Evolutionary conservation across 2,797 vertebrate species (phyloP).

Genomic region (Anas bahamensis): DNA sequence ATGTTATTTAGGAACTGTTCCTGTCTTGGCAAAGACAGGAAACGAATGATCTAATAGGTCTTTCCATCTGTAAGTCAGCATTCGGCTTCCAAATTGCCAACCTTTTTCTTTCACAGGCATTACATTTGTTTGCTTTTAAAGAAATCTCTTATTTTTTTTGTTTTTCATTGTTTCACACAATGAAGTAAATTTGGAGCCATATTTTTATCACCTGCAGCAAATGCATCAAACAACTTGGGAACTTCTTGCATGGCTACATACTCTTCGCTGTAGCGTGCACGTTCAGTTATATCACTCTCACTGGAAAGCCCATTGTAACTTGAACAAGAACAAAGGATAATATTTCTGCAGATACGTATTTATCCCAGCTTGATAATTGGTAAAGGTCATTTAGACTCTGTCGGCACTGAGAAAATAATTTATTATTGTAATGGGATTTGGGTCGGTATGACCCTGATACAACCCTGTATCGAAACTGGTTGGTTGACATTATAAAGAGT

Average conservation of each 20-base stretch:
- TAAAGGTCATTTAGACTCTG: background rate
- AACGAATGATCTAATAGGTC: slow-evolving; percentile 44
- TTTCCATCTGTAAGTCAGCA: slow-evolving; percentile 53
- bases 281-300: background rate
- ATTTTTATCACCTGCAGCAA: background rate
- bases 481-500: background rate
- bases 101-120: background rate
- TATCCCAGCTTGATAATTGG: background rate
- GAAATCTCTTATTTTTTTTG: background rate
- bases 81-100: slow-evolving; percentile 8
- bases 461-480: background rate
- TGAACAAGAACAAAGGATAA: background rate
- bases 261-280: background rate
- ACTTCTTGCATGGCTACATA: background rate
- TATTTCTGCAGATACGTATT: slow-evolving; percentile 4
- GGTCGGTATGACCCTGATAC: background rate
- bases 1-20: slow-evolving; percentile 30
- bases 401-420: background rate
- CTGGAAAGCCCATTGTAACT: background rate
- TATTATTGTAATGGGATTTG: background rate
- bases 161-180: no score
- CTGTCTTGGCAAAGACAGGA: slow-evolving; percentile 38
- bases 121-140: background rate
- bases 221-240: background rate
- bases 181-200: background rate